These are phyloP conservation scores for Biston betularia DNA, from an alignment of 2,888 invertebrate genomes.

Conservation along the genomic window DNA sequence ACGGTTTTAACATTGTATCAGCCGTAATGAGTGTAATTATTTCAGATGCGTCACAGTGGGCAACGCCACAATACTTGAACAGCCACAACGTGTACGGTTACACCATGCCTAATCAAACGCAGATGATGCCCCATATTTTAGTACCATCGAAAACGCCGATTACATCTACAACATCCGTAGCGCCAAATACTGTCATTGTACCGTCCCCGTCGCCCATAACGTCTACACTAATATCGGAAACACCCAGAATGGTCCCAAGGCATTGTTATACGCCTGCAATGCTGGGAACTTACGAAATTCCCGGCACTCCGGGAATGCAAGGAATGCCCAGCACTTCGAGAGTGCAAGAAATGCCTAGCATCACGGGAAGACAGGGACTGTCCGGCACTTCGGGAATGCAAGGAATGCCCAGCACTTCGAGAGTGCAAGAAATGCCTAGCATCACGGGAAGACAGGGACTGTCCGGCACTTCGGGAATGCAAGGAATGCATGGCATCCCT, in stretches of 20 bases:
- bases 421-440: no score
- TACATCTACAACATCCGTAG: background rate
- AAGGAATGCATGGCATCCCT: no score
- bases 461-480: no score
- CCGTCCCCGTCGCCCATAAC: background rate
- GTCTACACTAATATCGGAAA: background rate
- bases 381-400: no score
- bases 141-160: background rate
- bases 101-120: background rate
- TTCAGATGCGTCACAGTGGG: conserved; percentile 3
- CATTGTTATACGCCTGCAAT: background rate
- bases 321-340: background rate
- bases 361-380: no score
- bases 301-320: no score
- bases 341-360: background rate
- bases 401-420: no score
- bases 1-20: background rate
- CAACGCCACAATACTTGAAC: background rate
- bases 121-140: background rate
- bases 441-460: no score
- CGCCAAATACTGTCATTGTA: background rate
- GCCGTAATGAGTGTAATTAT: background rate
- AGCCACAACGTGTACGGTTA: background rate
- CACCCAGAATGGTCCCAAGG: background rate
- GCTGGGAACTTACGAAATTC: background rate